phyloP scores from a whole-genome alignment of 2,797 vertebrate genomes.

The Allobates femoralis region DNA sequence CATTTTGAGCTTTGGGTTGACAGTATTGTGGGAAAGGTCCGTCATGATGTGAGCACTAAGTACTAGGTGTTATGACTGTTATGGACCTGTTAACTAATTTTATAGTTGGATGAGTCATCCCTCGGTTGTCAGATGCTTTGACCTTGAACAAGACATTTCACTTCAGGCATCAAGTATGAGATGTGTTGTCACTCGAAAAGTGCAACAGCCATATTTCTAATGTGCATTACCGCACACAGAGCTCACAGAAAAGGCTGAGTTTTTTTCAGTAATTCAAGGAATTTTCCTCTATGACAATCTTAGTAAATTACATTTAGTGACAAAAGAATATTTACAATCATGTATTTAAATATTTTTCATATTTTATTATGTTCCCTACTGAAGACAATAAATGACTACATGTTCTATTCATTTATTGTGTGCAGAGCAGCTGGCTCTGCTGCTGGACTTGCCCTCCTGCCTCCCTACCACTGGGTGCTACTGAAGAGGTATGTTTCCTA shows the following conservation, averaged over 20 bases:
- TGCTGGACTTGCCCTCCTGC: too few relatives aligned
- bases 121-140: conserved; percentile 1
- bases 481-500: too few relatives aligned
- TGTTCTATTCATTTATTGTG: too few relatives aligned
- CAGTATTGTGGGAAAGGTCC: conserved; percentile 15
- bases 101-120: conserved; percentile 26
- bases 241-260: background rate
- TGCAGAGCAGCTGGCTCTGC: too few relatives aligned
- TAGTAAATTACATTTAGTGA: background rate
- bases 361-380: background rate
- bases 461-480: too few relatives aligned
- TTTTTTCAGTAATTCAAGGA: background rate
- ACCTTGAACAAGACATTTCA: conserved; percentile 39
- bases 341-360: background rate
- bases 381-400: too few relatives aligned
- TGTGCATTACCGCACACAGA: background rate
- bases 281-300: background rate
- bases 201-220: background rate
- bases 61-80: conserved; percentile 36
- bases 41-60: background rate
- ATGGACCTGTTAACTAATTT: conserved; percentile 19
- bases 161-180: conserved; percentile 15
- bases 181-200: background rate
- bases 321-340: background rate
- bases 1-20: conserved; percentile 14